phyloP scores from a whole-genome alignment of 1,140 invertebrate species.

The Diachasmimorpha longicaudata region DNA sequence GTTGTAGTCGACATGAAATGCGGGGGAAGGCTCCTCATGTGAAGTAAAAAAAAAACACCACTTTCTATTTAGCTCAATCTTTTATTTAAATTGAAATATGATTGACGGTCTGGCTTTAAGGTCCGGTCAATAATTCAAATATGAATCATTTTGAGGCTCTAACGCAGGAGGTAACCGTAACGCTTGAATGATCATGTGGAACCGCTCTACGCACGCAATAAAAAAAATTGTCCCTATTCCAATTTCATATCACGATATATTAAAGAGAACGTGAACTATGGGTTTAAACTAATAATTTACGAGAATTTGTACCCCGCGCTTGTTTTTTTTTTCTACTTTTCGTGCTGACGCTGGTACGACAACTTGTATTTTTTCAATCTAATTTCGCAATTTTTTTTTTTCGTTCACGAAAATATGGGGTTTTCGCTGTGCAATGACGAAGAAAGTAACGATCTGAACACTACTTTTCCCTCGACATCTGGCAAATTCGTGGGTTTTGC shows the following conservation, averaged over 20 bases:
- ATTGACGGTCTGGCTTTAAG: background rate
- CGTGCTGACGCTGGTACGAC: background rate
- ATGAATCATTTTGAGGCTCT: background rate
- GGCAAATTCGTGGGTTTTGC: background rate
- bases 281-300: background rate
- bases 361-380: background rate
- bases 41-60: background rate
- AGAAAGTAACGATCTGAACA: background rate
- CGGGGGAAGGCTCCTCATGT: background rate
- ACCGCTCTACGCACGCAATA: background rate
- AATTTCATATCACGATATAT: background rate
- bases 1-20: background rate
- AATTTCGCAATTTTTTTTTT: background rate
- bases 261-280: background rate
- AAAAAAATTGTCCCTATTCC: background rate
- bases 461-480: background rate
- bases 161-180: background rate
- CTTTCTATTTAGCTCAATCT: constrained; percentile 1
- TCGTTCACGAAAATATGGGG: background rate
- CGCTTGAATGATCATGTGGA: background rate
- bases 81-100: background rate
- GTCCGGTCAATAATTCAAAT: background rate
- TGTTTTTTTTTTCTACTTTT: background rate
- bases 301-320: background rate
- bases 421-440: background rate